Evolutionary conservation across 2,797 vertebrate species (phyloP).

Genomic region (Merluccius polli): DNA sequence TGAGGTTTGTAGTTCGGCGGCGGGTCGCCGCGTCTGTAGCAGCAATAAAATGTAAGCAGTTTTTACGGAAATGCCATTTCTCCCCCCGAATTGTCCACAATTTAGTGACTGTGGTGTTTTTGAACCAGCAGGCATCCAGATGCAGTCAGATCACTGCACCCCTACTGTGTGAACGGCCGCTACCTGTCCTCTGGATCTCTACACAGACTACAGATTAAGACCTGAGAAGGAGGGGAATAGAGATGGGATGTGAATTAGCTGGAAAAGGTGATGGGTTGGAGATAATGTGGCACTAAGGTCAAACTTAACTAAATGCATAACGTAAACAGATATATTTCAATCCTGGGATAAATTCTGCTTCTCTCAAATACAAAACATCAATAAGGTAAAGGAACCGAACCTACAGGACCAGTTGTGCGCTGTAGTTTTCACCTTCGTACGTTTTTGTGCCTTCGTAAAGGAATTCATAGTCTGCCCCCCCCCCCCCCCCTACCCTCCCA

Average conservation of each 20-base stretch:
- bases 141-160: constrained; percentile 29
- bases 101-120: not conserved
- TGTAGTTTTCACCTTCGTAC: constrained; percentile 40
- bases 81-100: constrained; percentile 15
- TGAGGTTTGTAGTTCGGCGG: constrained; percentile 62
- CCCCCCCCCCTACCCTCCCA: constrained; percentile 22
- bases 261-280: not conserved
- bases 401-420: constrained; percentile 59
- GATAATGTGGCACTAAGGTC: constrained; percentile 61
- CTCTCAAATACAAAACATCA: constrained; percentile 46
- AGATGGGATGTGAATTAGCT: constrained; percentile 41
- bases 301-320: constrained; percentile 68
- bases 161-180: constrained; percentile 20
- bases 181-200: constrained; percentile 26
- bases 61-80: constrained; percentile 27
- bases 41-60: constrained; percentile 54
- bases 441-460: constrained; percentile 34
- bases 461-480: constrained; percentile 40
- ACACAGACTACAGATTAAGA: constrained; percentile 56
- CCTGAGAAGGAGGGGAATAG: constrained; percentile 69
- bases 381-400: constrained; percentile 48
- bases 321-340: constrained; percentile 51
- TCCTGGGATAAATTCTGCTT: constrained; percentile 54
- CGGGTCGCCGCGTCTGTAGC: constrained; percentile 58
- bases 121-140: not conserved